Conservation (phyloP, 2,888 invertebrate species). For the Phorcus lineatus region DNA sequence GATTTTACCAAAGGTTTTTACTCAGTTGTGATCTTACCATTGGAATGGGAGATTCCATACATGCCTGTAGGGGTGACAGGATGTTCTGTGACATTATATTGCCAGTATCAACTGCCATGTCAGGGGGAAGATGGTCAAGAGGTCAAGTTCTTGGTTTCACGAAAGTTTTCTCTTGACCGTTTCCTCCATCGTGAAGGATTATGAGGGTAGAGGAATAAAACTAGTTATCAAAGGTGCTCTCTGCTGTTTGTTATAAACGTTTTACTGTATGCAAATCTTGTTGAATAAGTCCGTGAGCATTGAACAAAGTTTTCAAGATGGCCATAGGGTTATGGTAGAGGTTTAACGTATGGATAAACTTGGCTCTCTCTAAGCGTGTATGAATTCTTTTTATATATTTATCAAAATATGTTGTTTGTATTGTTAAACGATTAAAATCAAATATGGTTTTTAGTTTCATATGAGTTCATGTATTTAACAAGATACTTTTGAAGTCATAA, state of each 20-base stretch:
- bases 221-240: constrained; percentile 23
- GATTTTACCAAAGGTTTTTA: no score
- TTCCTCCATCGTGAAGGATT: neutral
- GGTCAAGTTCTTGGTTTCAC: neutral
- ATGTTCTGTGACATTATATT: neutral
- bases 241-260: neutral
- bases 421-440: neutral
- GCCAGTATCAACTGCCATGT: constrained; percentile 13
- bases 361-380: neutral
- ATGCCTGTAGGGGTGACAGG: constrained; percentile 1
- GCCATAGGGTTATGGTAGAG: neutral
- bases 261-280: neutral
- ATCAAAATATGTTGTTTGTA: neutral
- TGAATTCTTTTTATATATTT: neutral
- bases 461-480: neutral
- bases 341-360: neutral
- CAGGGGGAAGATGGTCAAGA: neutral
- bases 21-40: neutral
- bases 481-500: constrained; percentile 12
- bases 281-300: neutral
- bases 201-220: neutral
- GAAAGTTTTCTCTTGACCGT: neutral
- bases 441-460: constrained; percentile 14
- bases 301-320: neutral
- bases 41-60: neutral